phyloP scores from a whole-genome alignment of 2,797 vertebrate species.

The Pyrocephalus nanus region DNA sequence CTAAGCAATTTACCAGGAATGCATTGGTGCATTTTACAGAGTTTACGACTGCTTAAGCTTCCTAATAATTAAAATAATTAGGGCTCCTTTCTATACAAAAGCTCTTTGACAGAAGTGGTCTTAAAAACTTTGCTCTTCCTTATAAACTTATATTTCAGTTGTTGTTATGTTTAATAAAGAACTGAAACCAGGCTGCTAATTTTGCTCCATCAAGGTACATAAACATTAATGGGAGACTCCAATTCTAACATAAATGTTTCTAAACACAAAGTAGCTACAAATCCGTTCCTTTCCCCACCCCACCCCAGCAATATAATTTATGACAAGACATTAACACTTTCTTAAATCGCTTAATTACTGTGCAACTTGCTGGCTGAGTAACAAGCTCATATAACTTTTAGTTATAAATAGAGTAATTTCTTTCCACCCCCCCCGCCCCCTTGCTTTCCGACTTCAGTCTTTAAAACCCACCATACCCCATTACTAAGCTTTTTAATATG shows the following conservation, averaged over 20 bases:
- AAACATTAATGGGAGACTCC: not conserved
- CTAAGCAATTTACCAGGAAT: not conserved
- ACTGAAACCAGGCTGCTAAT: not conserved
- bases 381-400: not conserved
- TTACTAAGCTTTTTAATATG: conserved; percentile 1
- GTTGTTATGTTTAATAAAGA: not conserved
- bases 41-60: not conserved
- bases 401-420: not conserved
- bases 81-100: not conserved
- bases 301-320: not conserved
- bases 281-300: not conserved
- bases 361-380: conserved; percentile 24
- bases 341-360: conserved; percentile 18
- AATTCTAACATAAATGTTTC: not conserved
- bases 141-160: not conserved
- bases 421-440: not conserved
- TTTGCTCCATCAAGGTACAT: not conserved
- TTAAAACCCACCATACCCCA: conserved; percentile 50
- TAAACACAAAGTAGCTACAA: conserved; percentile 20
- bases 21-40: not conserved
- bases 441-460: not conserved
- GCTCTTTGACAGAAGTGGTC: not conserved
- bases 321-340: not conserved
- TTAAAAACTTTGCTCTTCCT: not conserved
- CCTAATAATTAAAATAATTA: not conserved